Evolutionary conservation across 2,113 vertebrate genomes (phyloP).

Genomic region (Taurulus bubalis): DNA sequence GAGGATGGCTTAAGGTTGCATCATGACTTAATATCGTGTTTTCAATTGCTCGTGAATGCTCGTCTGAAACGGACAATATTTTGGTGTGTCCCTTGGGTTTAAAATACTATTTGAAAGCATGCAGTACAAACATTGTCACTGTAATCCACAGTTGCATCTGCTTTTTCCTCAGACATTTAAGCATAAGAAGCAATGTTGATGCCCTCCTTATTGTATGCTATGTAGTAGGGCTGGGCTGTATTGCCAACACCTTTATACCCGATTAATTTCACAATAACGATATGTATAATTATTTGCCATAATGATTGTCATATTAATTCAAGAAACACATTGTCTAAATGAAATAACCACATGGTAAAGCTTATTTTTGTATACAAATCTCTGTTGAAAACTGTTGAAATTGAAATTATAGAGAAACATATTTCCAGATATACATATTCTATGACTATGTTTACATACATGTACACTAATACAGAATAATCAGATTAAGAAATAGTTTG

Average conservation of each 20-base stretch:
- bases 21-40: conserved; percentile 25
- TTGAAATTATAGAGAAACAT: neutral
- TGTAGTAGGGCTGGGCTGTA: neutral
- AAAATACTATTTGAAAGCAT: conserved; percentile 31
- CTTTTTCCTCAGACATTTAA: conserved; percentile 23
- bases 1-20: conserved; percentile 31
- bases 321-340: no score
- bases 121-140: conserved; percentile 19
- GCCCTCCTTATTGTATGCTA: neutral
- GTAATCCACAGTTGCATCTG: conserved; percentile 9
- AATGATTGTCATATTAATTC: no score
- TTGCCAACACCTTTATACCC: neutral
- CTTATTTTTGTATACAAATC: neutral
- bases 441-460: neutral
- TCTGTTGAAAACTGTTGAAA: neutral
- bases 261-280: neutral
- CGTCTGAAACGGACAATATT: conserved; percentile 20
- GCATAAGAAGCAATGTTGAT: neutral
- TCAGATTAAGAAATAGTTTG: neutral
- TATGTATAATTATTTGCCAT: no score
- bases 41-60: conserved; percentile 21
- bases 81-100: conserved; percentile 12
- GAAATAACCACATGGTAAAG: neutral
- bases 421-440: neutral
- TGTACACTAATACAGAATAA: neutral